Base-by-base conservation (phyloP, 2,113 vertebrate species). In the Excalfactoria chinensis region DNA sequence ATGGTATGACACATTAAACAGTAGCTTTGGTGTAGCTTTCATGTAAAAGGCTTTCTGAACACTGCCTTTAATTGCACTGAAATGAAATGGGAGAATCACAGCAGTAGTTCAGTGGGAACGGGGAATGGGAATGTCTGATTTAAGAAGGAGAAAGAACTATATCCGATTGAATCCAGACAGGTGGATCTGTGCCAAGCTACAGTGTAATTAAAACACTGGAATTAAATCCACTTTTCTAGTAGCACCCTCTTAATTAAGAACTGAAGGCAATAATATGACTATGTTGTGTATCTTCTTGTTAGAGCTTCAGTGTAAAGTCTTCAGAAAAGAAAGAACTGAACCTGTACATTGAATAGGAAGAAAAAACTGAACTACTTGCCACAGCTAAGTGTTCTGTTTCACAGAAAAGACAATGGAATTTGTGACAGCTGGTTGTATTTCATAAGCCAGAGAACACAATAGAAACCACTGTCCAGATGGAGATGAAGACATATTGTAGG, bases 201-300 rank as follows among this genome's bases (percentile, higher is more conserved):
- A 95, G 94, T 88, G 86, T 91, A 93, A 94, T 95, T 95, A 96
- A 90, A 93, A 91, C 81, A 85, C 58, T 86, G n/a, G 55, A 64
- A 94, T 95, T 93, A 92, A 96, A 96, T 90, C 60, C 68, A 77
- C 88, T 94, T 94, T 89, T 87, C 74, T 87, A 70, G 92, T 93
- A 93, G 84, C 79, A 88, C 49, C 67, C 74, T 93, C 84, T 96
- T 95, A 95, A 94, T 95, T 96, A 93, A 91, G 92, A 95, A 79
- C 72, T 93, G 90, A 93, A 93, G 82, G 84, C 87, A 77, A 30
- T 89, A 83, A 87, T 92, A 92, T 48, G 81, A 87, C 89, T 93
- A 91, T 85, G 86, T 68, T 92, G 71, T 67, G 51, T 89, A 60
- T 89, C 74, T 93, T 88, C 83, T 70, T 62, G 68, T 93, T 89